Evolutionary conservation across 2,888 invertebrate species (phyloP).

Genomic region (Noctua janthina): DNA sequence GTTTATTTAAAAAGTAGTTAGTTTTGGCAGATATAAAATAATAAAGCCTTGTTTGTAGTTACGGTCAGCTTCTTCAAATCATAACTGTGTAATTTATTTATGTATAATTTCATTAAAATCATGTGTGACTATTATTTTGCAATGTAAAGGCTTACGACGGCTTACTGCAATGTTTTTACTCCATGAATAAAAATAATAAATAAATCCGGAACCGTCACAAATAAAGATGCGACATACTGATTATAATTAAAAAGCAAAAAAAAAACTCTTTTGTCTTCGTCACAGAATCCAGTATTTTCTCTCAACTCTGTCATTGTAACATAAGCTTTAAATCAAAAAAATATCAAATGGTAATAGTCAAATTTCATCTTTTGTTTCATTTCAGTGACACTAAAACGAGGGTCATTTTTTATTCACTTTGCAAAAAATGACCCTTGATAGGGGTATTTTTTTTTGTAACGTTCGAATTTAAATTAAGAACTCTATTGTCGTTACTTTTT

Average conservation of each 20-base stretch:
- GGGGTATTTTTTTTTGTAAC: slow-evolving; percentile 74
- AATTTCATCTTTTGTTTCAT: slow-evolving; percentile 88
- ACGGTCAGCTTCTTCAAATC: background rate
- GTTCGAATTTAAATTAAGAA: slow-evolving; percentile 86
- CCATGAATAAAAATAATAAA: slow-evolving; percentile 56
- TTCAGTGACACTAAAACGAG: slow-evolving; percentile 80
- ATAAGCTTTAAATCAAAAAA: slow-evolving; percentile 85
- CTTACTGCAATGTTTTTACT: slow-evolving; percentile 13
- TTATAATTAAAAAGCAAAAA: slow-evolving; percentile 74
- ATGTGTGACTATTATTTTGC: background rate
- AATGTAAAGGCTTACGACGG: slow-evolving; percentile 12
- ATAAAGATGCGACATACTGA: slow-evolving; percentile 69
- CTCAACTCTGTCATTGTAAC: slow-evolving; percentile 79
- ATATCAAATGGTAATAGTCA: slow-evolving; percentile 84
- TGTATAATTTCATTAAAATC: background rate
- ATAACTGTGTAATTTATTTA: background rate
- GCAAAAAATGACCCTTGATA: slow-evolving; percentile 64
- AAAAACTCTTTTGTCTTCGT: slow-evolving; percentile 75
- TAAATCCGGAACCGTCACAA: slow-evolving; percentile 43
- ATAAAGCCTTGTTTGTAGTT: background rate
- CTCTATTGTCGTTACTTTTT: slow-evolving; percentile 84
- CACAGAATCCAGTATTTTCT: slow-evolving; percentile 73
- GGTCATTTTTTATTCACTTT: slow-evolving; percentile 71
- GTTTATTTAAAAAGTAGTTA: background rate
- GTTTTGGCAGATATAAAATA: background rate